Evolutionary conservation across 1,140 invertebrate genomes (phyloP).

Genomic region (Penaeus vannamei): DNA sequence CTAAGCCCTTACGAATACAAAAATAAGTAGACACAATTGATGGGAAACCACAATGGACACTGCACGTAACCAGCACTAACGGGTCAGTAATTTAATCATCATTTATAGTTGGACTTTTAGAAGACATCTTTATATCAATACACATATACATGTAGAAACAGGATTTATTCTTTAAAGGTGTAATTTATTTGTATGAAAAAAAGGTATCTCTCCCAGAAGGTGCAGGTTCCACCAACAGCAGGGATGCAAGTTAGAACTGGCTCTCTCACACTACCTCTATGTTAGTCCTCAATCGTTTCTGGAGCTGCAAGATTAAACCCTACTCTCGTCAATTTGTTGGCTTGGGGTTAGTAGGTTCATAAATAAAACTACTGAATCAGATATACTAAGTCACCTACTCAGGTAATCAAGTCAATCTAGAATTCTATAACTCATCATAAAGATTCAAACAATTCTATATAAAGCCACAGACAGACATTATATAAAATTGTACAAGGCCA

Average conservation of each 20-base stretch:
- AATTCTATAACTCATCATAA: neutral
- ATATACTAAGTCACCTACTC: too few relatives aligned
- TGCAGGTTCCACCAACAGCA: constrained; percentile 38
- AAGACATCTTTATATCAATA: too few relatives aligned
- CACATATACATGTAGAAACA: too few relatives aligned
- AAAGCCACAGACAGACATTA: too few relatives aligned
- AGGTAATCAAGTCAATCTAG: too few relatives aligned
- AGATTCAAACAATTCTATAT: too few relatives aligned
- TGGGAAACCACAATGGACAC: too few relatives aligned
- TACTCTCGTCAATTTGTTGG: constrained; percentile 66
- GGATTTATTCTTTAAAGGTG: too few relatives aligned
- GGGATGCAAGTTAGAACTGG: constrained; percentile 64
- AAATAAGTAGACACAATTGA: too few relatives aligned
- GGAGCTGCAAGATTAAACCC: constrained; percentile 68
- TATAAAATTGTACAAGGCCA: too few relatives aligned
- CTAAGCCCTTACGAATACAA: too few relatives aligned
- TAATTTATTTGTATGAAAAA: neutral
- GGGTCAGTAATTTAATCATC: neutral
- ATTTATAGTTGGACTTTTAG: neutral
- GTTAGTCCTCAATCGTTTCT: constrained; percentile 68
- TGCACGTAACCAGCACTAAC: too few relatives aligned
- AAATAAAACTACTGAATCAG: constrained; percentile 16
- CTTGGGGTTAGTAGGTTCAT: constrained; percentile 48
- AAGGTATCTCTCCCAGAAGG: neutral
- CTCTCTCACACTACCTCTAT: constrained; percentile 67